phyloP scores from a whole-genome alignment of 2,797 vertebrate genomes.

The Microcaecilia unicolor region DNA sequence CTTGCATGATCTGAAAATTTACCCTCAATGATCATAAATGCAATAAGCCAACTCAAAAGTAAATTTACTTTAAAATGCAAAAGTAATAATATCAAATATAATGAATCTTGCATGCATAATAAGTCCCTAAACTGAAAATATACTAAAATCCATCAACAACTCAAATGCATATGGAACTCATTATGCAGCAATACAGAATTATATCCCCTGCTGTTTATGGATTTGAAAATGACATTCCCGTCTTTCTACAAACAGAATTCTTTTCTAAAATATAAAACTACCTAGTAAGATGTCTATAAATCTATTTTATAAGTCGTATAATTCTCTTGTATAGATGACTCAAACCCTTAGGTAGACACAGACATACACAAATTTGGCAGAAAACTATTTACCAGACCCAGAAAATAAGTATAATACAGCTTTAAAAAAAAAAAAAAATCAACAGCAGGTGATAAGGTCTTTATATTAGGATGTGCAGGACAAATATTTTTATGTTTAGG shows the following conservation, averaged over 20 bases:
- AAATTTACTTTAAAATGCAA: conserved; percentile 51
- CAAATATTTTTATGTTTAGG: too few species aligned
- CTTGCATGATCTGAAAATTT: conserved; percentile 41
- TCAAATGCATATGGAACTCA: conserved; percentile 55
- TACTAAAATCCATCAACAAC: conserved; percentile 65
- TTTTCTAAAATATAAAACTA: conserved; percentile 45
- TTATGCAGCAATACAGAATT: conserved; percentile 53
- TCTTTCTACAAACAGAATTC: conserved; percentile 42
- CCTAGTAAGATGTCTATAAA: too few species aligned
- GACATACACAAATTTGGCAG: too few species aligned
- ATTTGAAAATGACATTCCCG: conserved; percentile 51
- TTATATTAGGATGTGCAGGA: too few species aligned
- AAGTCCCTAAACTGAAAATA: conserved; percentile 50
- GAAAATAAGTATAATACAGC: too few species aligned
- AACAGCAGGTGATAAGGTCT: too few species aligned
- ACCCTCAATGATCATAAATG: conserved; percentile 39
- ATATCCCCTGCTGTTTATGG: conserved; percentile 46
- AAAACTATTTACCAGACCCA: too few species aligned
- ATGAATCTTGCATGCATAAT: conserved; percentile 54
- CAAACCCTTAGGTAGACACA: too few species aligned
- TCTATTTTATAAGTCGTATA: too few species aligned
- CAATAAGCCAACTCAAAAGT: conserved; percentile 53
- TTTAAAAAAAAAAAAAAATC: too few species aligned
- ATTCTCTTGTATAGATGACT: too few species aligned
- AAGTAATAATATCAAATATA: conserved; percentile 53